Evolutionary conservation across 30 jellyfish, hydroid and myxozoan species (phyloP).

Genomic region (Cassiopea xamachana): DNA sequence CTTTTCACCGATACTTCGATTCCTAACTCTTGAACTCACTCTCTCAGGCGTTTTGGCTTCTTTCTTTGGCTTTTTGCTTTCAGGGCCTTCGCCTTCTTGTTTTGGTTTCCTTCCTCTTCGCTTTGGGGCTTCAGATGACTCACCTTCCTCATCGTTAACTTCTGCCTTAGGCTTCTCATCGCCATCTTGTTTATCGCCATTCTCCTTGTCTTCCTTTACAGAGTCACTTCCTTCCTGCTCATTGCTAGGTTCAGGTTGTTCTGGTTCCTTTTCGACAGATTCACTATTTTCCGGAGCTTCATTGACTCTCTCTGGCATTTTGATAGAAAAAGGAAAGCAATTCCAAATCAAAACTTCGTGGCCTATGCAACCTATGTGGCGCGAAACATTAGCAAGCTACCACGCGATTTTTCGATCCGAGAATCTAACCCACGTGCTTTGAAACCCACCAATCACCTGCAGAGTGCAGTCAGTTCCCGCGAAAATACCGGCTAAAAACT

Average conservation of each 20-base stretch:
- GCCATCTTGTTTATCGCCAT: conserved; percentile 60
- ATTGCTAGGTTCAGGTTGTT: conserved; percentile 22
- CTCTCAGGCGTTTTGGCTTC: conserved; percentile 73
- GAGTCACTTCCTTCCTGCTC: conserved; percentile 25
- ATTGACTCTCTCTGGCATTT: conserved; percentile 72
- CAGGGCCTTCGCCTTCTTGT: conserved; percentile 69
- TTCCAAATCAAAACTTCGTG: not conserved
- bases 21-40: conserved; percentile 67
- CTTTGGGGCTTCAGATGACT: conserved; percentile 47
- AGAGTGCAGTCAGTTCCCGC: conserved; percentile 17
- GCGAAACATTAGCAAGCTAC: conserved; percentile 57
- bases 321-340: not conserved
- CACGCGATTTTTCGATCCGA: conserved; percentile 46
- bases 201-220: conserved; percentile 31
- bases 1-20: conserved; percentile 70
- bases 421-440: conserved; percentile 26
- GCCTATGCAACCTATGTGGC: conserved; percentile 26
- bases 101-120: conserved; percentile 75
- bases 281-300: conserved; percentile 22
- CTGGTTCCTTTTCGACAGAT: conserved; percentile 24
- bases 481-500: conserved; percentile 40
- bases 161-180: conserved; percentile 17
- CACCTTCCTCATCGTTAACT: conserved; percentile 23
- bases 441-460: conserved; percentile 33
- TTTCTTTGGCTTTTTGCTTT: conserved; percentile 59